phyloP scores from a whole-genome alignment of 2,888 invertebrate genomes.

The Opisthograptis luteolata region DNA sequence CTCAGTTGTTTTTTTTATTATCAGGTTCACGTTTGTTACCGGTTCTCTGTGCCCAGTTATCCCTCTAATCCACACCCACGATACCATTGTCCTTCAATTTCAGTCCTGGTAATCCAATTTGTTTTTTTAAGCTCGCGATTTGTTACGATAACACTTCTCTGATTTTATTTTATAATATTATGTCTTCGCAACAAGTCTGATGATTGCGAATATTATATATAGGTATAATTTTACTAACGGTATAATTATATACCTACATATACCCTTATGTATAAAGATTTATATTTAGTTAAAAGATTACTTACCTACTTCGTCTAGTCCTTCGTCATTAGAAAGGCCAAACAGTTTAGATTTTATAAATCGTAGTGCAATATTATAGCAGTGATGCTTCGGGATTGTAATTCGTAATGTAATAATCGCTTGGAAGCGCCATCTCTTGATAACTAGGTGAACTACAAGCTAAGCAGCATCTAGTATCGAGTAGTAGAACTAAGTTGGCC shows the following conservation, averaged over 20 bases:
- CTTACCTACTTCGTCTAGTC: no score
- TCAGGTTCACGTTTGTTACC: not conserved
- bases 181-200: not conserved
- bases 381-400: no score
- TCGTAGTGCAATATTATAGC: no score
- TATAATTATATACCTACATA: no score
- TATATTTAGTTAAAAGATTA: no score
- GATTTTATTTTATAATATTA: not conserved
- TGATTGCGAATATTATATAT: no score
- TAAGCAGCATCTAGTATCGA: slow-evolving; percentile 37
- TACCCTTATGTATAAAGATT: no score
- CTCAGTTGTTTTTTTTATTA: slow-evolving; percentile 41
- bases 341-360: no score
- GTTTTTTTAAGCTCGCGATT: slow-evolving; percentile 15
- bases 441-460: not conserved
- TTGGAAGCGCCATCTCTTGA: slow-evolving; percentile 13
- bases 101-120: slow-evolving; percentile 44
- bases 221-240: no score
- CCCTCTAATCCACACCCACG: slow-evolving; percentile 58
- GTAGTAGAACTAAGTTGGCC: slow-evolving; percentile 22
- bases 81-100: slow-evolving; percentile 51
- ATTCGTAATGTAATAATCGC: not conserved
- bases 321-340: no score
- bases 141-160: not conserved
- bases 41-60: slow-evolving; percentile 50